Base-by-base conservation (phyloP, 2,113 vertebrate species). In the Ictidomys tridecemlineatus region DNA sequence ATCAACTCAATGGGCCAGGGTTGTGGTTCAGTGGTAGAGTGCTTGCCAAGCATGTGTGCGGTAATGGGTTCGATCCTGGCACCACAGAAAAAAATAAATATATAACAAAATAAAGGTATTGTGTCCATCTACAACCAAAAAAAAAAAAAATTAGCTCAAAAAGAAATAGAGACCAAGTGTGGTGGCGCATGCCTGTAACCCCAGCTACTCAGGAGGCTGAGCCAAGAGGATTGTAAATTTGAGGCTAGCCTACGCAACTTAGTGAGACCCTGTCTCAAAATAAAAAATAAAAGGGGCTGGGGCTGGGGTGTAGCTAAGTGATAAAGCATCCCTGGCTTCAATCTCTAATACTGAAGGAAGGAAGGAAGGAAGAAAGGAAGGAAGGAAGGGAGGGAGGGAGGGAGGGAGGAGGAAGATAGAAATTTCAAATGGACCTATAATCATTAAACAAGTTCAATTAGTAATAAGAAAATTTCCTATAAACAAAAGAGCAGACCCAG, bases 401-500 rank as follows among this genome's bases (percentile, higher is more conserved):
- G 53, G 53, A 53, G 53, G 53, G 14, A n/a, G 16, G 67, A 13
- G 24, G 34, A 5, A 37, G 56, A 58, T 1, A 51, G 26, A 42
- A 76, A 63, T 70, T 78, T n/a, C 24, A 22, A 72, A 65, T n/a
- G 63, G 28, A 34, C 72, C 22, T 84, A 70, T 45, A 87, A 92
- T 32, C 51, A 89, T 63, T 63, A 28, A 63, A 63, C 7, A 63
- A 26, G 26, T 63, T 63, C 24, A 63, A 63, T 63, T 63, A 63
- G 24, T 26, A 63, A 78, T 89, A 72, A 96, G 88, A 93, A 85
- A 3, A 39, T 22, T 84, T 89, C 32, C 80, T 79, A 93, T 9
- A 63, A 28, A 63, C 24, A 63, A 94, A 48, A 82, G 12, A 93
- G 72, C 91, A 90, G 80, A 48, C 63, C 86, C 30, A 63, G 24